Conservation (phyloP, 2,888 invertebrate species). For the Polyploca ridens region DNA sequence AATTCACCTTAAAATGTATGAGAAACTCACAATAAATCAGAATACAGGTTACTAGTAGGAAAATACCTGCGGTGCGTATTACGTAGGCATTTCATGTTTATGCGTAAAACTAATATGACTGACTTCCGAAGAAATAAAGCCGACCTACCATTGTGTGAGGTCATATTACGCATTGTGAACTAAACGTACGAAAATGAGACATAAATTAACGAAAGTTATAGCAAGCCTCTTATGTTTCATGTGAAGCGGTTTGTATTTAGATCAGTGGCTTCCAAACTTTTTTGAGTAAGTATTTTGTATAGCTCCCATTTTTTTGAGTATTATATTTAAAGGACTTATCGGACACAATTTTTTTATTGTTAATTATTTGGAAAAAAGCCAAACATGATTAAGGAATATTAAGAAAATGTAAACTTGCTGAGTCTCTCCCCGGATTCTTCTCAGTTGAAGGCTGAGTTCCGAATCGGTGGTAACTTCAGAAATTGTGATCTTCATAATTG, state of each 20-base stretch:
- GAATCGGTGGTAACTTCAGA: no score
- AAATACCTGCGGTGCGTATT: not conserved
- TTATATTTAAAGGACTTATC: no score
- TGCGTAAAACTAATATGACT: not conserved
- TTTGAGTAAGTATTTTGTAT: no score
- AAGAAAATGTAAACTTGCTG: no score
- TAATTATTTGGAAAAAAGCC: no score
- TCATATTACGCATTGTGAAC: conserved; percentile 26
- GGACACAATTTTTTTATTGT: no score
- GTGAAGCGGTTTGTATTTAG: conserved; percentile 23
- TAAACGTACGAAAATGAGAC: conserved; percentile 43
- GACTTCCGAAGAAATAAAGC: not conserved
- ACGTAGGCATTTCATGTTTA: not conserved
- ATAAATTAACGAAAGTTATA: conserved; percentile 52
- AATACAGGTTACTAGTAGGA: not conserved
- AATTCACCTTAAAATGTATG: conserved; percentile 7
- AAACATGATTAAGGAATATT: no score
- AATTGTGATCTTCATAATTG: no score
- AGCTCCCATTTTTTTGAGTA: no score
- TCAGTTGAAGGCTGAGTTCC: no score
- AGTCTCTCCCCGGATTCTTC: no score
- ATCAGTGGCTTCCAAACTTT: conserved; percentile 28
- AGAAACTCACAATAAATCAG: not conserved
- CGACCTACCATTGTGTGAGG: not conserved
- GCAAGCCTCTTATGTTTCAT: conserved; percentile 25